Evolutionary conservation across 2,888 invertebrate species (phyloP).

Genomic region (Allacma fusca): DNA sequence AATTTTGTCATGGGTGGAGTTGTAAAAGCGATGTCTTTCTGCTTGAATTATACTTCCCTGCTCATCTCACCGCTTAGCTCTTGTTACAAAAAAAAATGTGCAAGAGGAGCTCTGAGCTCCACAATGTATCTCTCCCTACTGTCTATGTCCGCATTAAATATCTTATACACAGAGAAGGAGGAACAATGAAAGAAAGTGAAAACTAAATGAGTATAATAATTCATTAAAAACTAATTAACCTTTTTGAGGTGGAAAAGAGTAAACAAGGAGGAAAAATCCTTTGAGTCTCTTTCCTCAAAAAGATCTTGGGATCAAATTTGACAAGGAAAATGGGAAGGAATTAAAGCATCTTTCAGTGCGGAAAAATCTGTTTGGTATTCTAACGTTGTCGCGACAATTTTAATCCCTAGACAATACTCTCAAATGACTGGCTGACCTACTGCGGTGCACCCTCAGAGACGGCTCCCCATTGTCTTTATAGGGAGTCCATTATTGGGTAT

Average conservation of each 20-base stretch:
- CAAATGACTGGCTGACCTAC: background rate
- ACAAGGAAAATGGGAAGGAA: background rate
- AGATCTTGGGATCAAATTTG: no score
- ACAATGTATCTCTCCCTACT: background rate
- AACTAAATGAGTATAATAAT: background rate
- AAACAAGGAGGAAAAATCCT: background rate
- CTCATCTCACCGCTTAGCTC: no score
- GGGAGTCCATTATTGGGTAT: background rate
- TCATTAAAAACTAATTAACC: slow-evolving; percentile 3
- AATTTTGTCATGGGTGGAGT: slow-evolving; percentile 11
- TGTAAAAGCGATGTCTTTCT: slow-evolving; percentile 5
- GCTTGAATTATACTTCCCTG: slow-evolving; percentile 15
- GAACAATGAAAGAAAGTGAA: slow-evolving; percentile 22
- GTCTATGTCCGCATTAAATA: background rate
- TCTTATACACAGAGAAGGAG: background rate
- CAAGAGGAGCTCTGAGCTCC: background rate
- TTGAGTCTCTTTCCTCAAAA: no score
- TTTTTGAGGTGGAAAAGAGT: slow-evolving; percentile 6
- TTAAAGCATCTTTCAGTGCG: background rate
- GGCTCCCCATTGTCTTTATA: background rate
- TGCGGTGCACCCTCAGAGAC: background rate
- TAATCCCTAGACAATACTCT: background rate
- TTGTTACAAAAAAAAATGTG: background rate
- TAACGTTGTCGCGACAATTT: background rate
- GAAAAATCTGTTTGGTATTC: background rate